Evolutionary conservation across 2,113 vertebrate species (phyloP).

Genomic region (Hippoglossus stenolepis): DNA sequence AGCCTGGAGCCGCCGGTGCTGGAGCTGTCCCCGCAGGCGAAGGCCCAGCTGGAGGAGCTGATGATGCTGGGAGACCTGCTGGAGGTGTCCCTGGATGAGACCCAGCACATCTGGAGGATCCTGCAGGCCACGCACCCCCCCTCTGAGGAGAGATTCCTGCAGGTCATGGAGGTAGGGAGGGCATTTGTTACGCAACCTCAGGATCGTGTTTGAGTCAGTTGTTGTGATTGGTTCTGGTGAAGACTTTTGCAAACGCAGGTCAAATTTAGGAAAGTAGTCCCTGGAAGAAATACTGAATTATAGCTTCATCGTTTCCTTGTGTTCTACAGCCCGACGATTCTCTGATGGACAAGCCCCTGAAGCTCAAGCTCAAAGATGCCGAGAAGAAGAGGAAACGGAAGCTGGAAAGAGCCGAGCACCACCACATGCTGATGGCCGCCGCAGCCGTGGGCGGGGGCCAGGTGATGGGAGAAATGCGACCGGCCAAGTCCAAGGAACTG

Average conservation of each 20-base stretch:
- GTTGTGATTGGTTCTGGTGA: too few relatives aligned
- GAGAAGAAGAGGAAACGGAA: slow-evolving; percentile 95
- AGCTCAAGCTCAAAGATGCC: slow-evolving; percentile 92
- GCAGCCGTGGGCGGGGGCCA: slow-evolving; percentile 61
- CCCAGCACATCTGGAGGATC: slow-evolving; percentile 98
- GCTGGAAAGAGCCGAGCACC: slow-evolving; percentile 90
- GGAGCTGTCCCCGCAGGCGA: slow-evolving; percentile 92
- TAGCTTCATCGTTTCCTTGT: not conserved
- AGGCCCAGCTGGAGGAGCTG: slow-evolving; percentile 94
- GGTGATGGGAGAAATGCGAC: slow-evolving; percentile 72
- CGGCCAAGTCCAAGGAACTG: slow-evolving; percentile 90
- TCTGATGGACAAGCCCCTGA: slow-evolving; percentile 91
- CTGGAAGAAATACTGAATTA: not conserved
- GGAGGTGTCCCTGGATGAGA: slow-evolving; percentile 98
- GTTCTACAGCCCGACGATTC: slow-evolving; percentile 87
- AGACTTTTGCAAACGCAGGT: too few relatives aligned
- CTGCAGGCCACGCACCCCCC: slow-evolving; percentile 97
- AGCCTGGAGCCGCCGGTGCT: slow-evolving; percentile 96
- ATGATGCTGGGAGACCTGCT: slow-evolving; percentile 98
- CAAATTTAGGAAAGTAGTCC: not conserved
- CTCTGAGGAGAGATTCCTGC: slow-evolving; percentile 95
- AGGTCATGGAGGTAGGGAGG: slow-evolving; percentile 92
- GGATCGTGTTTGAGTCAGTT: not conserved
- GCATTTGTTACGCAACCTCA: slow-evolving; percentile 28
- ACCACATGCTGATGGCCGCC: slow-evolving; percentile 85